Conservation (phyloP, 2,888 invertebrate genomes). For the Metacarcinus magister region DNA sequence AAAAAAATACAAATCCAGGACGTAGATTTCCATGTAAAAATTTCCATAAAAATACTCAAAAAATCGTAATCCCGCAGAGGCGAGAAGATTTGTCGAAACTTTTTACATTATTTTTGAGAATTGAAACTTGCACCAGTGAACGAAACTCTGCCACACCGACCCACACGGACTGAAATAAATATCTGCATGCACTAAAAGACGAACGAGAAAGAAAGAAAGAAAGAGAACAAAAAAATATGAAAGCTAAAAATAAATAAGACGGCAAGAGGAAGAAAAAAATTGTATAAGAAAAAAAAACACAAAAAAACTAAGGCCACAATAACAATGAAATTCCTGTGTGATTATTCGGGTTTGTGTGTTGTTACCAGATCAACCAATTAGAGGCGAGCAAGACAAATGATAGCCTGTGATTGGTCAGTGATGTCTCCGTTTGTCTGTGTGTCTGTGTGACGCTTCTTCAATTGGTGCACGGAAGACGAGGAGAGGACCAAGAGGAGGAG, state of each 20-base stretch:
- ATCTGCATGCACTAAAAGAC: neutral
- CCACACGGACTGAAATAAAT: neutral
- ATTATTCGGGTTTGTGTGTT: neutral
- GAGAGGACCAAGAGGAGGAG: neutral
- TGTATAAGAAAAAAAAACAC: neutral
- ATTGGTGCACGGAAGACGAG: neutral
- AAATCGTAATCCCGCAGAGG: neutral
- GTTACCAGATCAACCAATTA: constrained; percentile 8
- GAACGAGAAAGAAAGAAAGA: neutral
- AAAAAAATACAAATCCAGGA: neutral
- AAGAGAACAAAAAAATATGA: neutral
- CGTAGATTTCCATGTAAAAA: neutral
- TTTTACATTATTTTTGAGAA: neutral
- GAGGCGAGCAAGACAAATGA: constrained; percentile 14
- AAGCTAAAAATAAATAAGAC: neutral
- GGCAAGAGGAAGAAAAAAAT: neutral
- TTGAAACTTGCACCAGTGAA: neutral
- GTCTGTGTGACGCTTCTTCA: neutral
- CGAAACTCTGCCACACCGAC: neutral
- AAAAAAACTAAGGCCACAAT: neutral
- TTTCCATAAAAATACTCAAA: neutral
- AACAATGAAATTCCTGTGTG: neutral
- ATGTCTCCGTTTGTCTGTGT: neutral
- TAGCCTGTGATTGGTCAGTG: neutral
- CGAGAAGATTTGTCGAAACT: neutral